These are phyloP conservation scores for Junonia oenone DNA, from an alignment of 2,888 invertebrate genomes.

Conservation along the genomic window DNA sequence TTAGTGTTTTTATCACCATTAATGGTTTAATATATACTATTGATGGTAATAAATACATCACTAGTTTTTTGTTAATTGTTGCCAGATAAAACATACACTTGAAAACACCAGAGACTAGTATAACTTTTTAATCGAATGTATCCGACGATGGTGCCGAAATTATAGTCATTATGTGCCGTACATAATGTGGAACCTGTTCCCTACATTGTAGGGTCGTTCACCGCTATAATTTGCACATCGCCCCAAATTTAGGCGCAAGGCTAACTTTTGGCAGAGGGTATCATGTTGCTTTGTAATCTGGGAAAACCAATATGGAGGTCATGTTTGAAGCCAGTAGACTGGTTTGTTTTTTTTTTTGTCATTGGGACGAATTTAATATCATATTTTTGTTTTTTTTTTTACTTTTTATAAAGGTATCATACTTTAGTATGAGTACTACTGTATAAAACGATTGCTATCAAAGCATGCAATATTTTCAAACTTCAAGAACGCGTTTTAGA, in stretches of 20 bases:
- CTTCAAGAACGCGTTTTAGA: no score
- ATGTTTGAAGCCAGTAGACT: neutral
- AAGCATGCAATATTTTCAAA: no score
- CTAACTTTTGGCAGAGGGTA: neutral
- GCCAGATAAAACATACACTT: no score
- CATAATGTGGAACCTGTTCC: constrained; percentile 6
- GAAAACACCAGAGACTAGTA: neutral
- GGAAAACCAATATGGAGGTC: neutral
- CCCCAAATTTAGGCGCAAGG: constrained; percentile 2
- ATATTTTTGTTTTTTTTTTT: no score
- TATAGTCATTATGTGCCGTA: constrained; percentile 1
- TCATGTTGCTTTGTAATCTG: neutral
- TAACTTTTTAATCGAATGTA: neutral
- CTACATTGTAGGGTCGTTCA: constrained; percentile 8
- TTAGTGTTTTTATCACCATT: no score
- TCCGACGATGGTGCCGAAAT: neutral
- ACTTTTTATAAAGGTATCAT: no score
- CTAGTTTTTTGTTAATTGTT: no score
- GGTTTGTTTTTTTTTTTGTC: neutral
- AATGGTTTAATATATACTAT: no score
- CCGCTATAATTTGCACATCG: constrained; percentile 12
- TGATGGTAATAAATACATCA: no score
- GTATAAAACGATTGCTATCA: no score
- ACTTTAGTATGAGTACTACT: no score
- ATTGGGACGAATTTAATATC: no score